Conservation (phyloP, 2,113 vertebrate species). For the Uria lomvia region DNA sequence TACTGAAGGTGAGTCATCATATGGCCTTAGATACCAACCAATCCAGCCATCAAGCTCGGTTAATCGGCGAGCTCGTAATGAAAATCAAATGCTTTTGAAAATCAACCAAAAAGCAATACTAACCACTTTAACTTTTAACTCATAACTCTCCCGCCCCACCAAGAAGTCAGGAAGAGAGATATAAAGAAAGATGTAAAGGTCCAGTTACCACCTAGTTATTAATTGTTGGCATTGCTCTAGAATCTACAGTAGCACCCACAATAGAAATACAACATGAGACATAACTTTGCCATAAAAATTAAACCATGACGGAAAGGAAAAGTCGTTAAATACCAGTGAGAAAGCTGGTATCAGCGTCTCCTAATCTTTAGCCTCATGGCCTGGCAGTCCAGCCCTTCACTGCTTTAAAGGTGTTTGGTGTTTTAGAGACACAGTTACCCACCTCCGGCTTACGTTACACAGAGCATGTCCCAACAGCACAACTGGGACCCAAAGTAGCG, state of each 20-base stretch:
- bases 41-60: background rate
- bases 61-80: background rate
- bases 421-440: background rate
- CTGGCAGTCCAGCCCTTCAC: background rate
- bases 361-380: background rate
- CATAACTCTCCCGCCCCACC: rapidly evolving
- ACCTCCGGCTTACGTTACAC: background rate
- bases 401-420: background rate
- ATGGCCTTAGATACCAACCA: background rate
- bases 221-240: background rate
- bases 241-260: background rate
- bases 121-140: background rate
- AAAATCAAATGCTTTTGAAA: background rate
- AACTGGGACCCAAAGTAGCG: background rate
- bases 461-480: background rate
- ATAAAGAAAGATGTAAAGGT: background rate
- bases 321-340: background rate
- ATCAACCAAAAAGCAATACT: background rate
- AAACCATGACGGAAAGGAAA: background rate
- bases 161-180: background rate
- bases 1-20: background rate
- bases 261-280: background rate
- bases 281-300: background rate
- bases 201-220: background rate
- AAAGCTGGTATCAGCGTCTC: background rate